Conservation (phyloP, 2,888 invertebrate species). For the Cosmorhoe ocellata region DNA sequence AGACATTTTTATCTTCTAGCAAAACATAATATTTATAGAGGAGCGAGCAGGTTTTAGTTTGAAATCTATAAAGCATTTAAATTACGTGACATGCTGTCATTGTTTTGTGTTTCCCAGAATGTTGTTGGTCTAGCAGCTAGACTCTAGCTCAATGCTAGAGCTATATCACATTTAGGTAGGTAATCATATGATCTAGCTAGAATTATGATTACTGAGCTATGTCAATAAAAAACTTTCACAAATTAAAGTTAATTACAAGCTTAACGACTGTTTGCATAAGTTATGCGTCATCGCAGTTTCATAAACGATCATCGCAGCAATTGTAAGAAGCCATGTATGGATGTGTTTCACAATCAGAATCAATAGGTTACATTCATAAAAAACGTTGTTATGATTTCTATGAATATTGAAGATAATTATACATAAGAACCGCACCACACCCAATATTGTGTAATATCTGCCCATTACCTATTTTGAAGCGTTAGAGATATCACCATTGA, state of each 20-base stretch:
- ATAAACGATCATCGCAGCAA: constrained; percentile 10
- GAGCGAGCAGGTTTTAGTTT: background rate
- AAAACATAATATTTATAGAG: background rate
- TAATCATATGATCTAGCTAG: no score
- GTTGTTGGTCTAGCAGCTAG: constrained; percentile 10
- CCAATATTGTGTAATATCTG: constrained; percentile 1
- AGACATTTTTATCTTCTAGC: constrained; percentile 9
- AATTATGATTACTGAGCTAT: no score
- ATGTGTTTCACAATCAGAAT: constrained; percentile 22
- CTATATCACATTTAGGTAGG: no score
- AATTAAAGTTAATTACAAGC: constrained; percentile 13
- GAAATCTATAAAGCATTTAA: background rate
- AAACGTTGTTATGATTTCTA: constrained; percentile 12
- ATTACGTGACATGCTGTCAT: constrained; percentile 3
- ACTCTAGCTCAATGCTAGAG: no score
- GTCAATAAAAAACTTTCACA: constrained; percentile 17
- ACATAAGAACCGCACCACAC: constrained; percentile 9
- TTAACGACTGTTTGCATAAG: constrained; percentile 26
- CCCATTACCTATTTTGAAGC: background rate
- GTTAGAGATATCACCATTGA: no score
- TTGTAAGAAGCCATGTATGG: constrained; percentile 14
- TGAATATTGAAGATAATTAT: constrained; percentile 19
- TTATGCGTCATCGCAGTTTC: constrained; percentile 12
- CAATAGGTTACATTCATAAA: constrained; percentile 16
- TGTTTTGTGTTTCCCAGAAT: background rate